Evolutionary conservation across 2,113 vertebrate genomes (phyloP).

Genomic region (Ceuthmochares aereus): DNA sequence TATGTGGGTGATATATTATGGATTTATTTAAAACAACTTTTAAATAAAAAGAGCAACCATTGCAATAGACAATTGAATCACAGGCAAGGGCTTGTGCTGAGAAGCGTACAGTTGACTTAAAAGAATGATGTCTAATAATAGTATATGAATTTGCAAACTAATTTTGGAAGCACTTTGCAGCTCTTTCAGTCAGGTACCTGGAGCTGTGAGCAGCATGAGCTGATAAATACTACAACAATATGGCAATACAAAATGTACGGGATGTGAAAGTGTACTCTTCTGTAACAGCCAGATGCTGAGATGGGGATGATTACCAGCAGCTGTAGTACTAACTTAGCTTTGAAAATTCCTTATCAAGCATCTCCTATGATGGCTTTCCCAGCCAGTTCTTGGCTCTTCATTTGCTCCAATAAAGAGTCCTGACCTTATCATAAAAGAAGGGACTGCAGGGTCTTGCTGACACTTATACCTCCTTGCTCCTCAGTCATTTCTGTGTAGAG

Average conservation of each 20-base stretch:
- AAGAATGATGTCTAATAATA: not conserved
- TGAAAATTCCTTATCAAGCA: not conserved
- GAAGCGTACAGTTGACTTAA: not conserved
- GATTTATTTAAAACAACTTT: not conserved
- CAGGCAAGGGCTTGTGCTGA: not conserved
- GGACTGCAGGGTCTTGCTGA: not conserved
- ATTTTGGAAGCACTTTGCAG: not conserved
- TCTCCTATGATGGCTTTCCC: not conserved
- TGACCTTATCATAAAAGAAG: not conserved
- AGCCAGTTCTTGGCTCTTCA: not conserved
- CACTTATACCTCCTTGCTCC: not conserved
- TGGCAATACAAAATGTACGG: not conserved
- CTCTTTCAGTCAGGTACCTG: not conserved
- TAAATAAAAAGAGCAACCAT: not conserved
- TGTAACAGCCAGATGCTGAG: not conserved
- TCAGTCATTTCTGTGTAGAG: conserved; percentile 11
- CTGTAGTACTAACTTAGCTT: not conserved
- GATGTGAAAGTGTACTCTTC: not conserved
- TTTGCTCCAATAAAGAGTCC: not conserved
- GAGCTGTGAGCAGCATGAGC: not conserved
- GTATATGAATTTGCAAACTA: not conserved
- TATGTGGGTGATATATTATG: not conserved
- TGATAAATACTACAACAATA: not conserved
- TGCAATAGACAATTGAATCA: not conserved
- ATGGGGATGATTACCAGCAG: not conserved